Percentiles rank a stretch among this genome's conserved stretches.
phyloP scores from a whole-genome alignment of 2,797 vertebrate genomes.

The Poeciliopsis paucimaculata region DNA sequence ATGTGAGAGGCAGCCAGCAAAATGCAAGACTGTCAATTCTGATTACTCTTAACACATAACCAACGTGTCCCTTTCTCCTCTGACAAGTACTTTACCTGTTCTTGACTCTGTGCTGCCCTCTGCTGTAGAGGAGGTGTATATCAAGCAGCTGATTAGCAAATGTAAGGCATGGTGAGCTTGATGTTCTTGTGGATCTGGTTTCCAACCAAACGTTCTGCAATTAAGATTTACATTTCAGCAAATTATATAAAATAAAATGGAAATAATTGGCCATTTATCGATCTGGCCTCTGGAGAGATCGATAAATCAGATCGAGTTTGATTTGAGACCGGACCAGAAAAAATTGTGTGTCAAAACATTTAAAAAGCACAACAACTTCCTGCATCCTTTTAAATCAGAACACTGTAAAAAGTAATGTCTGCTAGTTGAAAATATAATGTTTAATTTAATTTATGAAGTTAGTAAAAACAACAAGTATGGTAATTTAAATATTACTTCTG shows the following conservation, averaged over 20 bases:
- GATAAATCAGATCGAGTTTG: conserved; percentile 23
- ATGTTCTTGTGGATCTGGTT: conserved; percentile 32
- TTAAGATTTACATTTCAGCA: not conserved
- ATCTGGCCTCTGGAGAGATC: not conserved
- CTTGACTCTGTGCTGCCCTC: conserved; percentile 68
- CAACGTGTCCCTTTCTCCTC: conserved; percentile 70
- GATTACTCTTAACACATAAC: conserved; percentile 57
- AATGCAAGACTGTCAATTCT: conserved; percentile 33
- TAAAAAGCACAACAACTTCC: not conserved
- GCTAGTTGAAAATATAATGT: not conserved
- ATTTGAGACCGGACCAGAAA: conserved; percentile 35
- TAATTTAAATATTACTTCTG: not conserved
- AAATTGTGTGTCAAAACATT: conserved; percentile 25
- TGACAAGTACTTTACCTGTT: conserved; percentile 38
- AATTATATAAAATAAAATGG: not conserved
- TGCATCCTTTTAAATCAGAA: conserved; percentile 43
- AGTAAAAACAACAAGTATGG: not conserved
- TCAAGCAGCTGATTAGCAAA: conserved; percentile 93
- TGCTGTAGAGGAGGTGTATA: conserved; percentile 90
- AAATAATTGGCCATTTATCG: not conserved
- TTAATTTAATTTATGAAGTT: not conserved
- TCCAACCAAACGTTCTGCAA: conserved; percentile 25
- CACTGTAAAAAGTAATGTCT: not conserved
- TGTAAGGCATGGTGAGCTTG: conserved; percentile 80
- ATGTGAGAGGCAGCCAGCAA: conserved; percentile 31